A percentile compares a stretch with the other conserved stretches of the same genome.
Evolutionary conservation across 2,888 invertebrate genomes (phyloP).

Genomic region (Leucoma salicis): DNA sequence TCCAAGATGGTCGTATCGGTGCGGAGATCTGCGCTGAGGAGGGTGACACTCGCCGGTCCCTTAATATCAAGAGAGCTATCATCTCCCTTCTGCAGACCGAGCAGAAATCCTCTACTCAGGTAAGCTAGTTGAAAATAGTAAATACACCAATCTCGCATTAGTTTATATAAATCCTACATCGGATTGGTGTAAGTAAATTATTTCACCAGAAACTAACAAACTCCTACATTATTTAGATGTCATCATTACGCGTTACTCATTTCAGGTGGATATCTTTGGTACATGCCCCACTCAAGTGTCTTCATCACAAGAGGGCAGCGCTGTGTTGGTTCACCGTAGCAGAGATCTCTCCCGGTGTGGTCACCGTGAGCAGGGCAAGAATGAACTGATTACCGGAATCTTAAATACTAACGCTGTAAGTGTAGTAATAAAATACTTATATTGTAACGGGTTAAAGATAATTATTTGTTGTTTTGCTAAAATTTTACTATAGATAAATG

Average conservation of each 20-base stretch:
- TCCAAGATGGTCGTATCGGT: constrained; percentile 89
- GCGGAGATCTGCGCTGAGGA: constrained; percentile 88
- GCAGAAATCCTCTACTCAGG: constrained; percentile 71
- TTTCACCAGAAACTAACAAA: no score
- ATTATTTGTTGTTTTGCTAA: no score
- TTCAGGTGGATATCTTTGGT: constrained; percentile 90
- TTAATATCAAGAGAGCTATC: constrained; percentile 95
- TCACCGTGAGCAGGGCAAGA: constrained; percentile 86
- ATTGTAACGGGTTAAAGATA: no score
- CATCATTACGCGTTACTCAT: no score
- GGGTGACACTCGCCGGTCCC: constrained; percentile 88
- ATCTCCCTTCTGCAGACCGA: constrained; percentile 90
- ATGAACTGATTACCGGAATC: constrained; percentile 80
- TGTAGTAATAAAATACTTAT: no score
- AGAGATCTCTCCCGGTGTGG: constrained; percentile 88
- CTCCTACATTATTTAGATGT: no score
- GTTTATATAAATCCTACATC: no score
- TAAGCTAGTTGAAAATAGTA: no score
- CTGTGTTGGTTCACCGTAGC: constrained; percentile 83
- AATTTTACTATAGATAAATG: no score
- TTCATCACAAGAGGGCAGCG: constrained; percentile 77
- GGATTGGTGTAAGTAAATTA: no score
- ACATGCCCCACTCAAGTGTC: constrained; percentile 89
- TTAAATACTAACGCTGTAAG: constrained; percentile 79
- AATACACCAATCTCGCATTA: no score